A percentile compares a stretch with the other conserved stretches of the same genome.
These are phyloP conservation scores for Apeltes quadracus DNA, from an alignment of 2,113 vertebrate species.

Conservation along the genomic window DNA sequence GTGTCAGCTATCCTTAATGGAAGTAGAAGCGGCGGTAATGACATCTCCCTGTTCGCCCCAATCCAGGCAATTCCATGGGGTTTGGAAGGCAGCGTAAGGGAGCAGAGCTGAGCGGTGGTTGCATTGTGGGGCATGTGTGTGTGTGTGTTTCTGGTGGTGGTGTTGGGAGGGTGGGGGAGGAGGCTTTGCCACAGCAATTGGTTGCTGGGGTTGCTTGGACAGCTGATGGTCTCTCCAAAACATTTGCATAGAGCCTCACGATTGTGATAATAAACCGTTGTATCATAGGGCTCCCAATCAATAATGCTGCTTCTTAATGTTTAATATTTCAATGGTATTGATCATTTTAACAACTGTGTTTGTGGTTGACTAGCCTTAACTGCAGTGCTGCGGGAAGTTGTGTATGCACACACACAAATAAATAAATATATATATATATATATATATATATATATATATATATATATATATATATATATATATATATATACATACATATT, in stretches of 20 bases:
- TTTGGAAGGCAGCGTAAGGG: slow-evolving; percentile 43
- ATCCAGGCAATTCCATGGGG: slow-evolving; percentile 29
- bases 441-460: too few relatives aligned
- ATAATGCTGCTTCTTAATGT: slow-evolving; percentile 95
- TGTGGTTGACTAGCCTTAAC: slow-evolving; percentile 87
- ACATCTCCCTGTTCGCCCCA: slow-evolving; percentile 35
- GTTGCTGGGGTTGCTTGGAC: slow-evolving; percentile 12
- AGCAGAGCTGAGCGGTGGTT: slow-evolving; percentile 17
- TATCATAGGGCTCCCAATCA: slow-evolving; percentile 93
- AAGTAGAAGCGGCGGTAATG: slow-evolving; percentile 52
- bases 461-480: too few relatives aligned
- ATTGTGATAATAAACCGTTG: slow-evolving; percentile 94
- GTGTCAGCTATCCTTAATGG: slow-evolving; percentile 47
- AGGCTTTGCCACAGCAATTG: slow-evolving; percentile 33
- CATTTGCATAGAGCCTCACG: slow-evolving; percentile 76
- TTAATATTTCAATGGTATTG: slow-evolving; percentile 98
- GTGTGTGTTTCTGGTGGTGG: neutral
- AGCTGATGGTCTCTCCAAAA: slow-evolving; percentile 60
- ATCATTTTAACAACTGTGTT: slow-evolving; percentile 92
- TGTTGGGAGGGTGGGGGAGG: neutral
- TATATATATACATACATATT: too few relatives aligned
- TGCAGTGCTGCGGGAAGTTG: slow-evolving; percentile 62
- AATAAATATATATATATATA: too few relatives aligned
- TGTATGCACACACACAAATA: slow-evolving; percentile 29
- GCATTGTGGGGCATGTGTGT: slow-evolving; percentile 8